These are phyloP conservation scores for Anguilla obscura DNA, from an alignment of 2,797 vertebrate genomes.

Conservation along the genomic window DNA sequence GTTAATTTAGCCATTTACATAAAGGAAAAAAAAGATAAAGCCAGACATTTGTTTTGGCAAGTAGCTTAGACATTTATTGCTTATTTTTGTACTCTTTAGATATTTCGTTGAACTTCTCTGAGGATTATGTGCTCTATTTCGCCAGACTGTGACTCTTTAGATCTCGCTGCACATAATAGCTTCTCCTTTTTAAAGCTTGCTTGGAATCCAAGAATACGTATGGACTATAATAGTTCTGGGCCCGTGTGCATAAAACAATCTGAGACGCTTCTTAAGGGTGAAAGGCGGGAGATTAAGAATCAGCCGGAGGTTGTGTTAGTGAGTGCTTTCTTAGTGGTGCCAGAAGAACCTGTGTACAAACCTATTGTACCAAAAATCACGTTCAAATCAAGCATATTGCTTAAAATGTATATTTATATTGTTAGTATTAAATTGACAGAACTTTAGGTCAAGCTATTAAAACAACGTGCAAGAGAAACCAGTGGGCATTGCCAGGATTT, in stretches of 20 bases:
- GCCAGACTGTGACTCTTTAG: conserved; percentile 41
- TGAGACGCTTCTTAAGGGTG: not conserved
- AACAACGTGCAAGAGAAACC: not conserved
- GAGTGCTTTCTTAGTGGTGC: not conserved
- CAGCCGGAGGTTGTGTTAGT: not conserved
- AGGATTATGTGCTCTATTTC: conserved; percentile 39
- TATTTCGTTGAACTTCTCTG: conserved; percentile 35
- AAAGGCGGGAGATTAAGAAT: not conserved
- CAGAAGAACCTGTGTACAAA: not conserved
- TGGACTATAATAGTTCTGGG: conserved; percentile 79
- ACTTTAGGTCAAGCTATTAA: not conserved
- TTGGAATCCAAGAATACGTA: conserved; percentile 82
- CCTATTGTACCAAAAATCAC: not conserved
- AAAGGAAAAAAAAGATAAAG: not conserved
- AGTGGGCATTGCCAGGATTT: not conserved
- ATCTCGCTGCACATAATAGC: conserved; percentile 36
- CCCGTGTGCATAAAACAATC: conserved; percentile 44
- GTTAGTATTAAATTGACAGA: not conserved
- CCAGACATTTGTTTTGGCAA: not conserved
- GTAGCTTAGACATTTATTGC: not conserved
- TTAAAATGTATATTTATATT: not conserved
- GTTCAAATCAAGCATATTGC: not conserved
- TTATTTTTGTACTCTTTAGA: conserved; percentile 30
- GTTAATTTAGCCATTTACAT: not conserved
- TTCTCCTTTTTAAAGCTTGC: conserved; percentile 46